phyloP scores from a whole-genome alignment of 2,797 vertebrate species.

The Gymnoscopelus braueri region DNA sequence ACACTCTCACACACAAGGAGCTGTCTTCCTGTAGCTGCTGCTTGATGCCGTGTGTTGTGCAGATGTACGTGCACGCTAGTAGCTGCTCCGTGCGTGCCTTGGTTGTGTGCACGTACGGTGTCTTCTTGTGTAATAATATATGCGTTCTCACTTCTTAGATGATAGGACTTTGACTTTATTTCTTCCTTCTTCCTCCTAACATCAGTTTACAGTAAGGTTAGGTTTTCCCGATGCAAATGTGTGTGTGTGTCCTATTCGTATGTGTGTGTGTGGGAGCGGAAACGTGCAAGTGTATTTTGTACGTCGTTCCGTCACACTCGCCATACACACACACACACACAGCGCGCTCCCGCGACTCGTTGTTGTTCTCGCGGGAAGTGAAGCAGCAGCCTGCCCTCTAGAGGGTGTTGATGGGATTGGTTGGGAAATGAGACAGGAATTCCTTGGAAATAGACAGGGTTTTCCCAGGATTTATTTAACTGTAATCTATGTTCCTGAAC shows the following conservation, averaged over 20 bases:
- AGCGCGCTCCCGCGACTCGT: slow-evolving; percentile 34
- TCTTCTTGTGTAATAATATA: no score
- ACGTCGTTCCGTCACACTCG: slow-evolving; percentile 40
- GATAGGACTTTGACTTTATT: no score
- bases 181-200: not conserved
- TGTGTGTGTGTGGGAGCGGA: slow-evolving; percentile 38
- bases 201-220: not conserved
- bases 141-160: no score
- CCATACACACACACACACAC: slow-evolving; percentile 1
- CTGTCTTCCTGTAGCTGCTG: no score
- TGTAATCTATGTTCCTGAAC: no score
- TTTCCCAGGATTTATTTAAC: no score
- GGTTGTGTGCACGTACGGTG: no score
- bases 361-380: slow-evolving; percentile 71
- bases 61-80: no score
- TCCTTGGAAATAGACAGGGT: not conserved
- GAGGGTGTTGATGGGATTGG: slow-evolving; percentile 17
- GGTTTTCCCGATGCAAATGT: slow-evolving; percentile 33
- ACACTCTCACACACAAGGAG: no score
- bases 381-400: no score
- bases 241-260: slow-evolving; percentile 12
- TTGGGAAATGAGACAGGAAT: slow-evolving; percentile 44
- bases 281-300: slow-evolving; percentile 33
- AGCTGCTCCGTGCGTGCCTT: no score
- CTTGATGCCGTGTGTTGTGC: no score